These are phyloP conservation scores for Symphodus melops DNA, from an alignment of 2,113 vertebrate genomes.

Conservation along the genomic window DNA sequence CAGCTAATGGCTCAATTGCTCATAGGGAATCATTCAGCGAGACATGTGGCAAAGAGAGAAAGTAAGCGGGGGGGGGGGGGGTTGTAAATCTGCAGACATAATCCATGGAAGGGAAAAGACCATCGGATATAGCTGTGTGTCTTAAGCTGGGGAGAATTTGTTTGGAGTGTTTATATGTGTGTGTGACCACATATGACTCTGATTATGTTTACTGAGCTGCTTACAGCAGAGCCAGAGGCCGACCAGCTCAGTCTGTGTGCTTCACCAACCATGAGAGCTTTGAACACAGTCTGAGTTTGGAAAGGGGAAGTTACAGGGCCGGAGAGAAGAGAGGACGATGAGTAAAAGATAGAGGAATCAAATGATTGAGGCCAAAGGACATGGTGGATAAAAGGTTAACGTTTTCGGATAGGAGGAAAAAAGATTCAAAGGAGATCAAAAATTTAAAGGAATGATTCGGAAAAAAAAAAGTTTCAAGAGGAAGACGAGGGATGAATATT, in stretches of 20 bases:
- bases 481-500: neutral
- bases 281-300: slow-evolving; percentile 49
- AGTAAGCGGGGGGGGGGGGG: neutral
- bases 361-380: slow-evolving; percentile 71
- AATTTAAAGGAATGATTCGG: slow-evolving; percentile 24
- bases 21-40: slow-evolving; percentile 59
- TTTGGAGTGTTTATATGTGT: slow-evolving; percentile 37
- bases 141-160: slow-evolving; percentile 66
- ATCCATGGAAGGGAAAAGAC: slow-evolving; percentile 73
- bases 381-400: slow-evolving; percentile 62
- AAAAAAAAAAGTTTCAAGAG: slow-evolving; percentile 11
- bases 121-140: slow-evolving; percentile 64
- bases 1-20: slow-evolving; percentile 66
- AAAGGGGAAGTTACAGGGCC: neutral
- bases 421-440: slow-evolving; percentile 39
- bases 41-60: slow-evolving; percentile 29
- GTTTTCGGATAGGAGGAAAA: slow-evolving; percentile 52
- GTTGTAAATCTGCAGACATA: slow-evolving; percentile 71
- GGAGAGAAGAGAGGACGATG: slow-evolving; percentile 42
- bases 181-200: slow-evolving; percentile 65
- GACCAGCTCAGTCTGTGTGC: slow-evolving; percentile 67
- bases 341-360: slow-evolving; percentile 63
- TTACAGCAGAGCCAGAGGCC: slow-evolving; percentile 71
- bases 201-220: slow-evolving; percentile 73
- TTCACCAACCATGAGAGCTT: slow-evolving; percentile 64